phyloP scores from a whole-genome alignment of 2,113 vertebrate genomes.

The Epinephelus cyanopodus region DNA sequence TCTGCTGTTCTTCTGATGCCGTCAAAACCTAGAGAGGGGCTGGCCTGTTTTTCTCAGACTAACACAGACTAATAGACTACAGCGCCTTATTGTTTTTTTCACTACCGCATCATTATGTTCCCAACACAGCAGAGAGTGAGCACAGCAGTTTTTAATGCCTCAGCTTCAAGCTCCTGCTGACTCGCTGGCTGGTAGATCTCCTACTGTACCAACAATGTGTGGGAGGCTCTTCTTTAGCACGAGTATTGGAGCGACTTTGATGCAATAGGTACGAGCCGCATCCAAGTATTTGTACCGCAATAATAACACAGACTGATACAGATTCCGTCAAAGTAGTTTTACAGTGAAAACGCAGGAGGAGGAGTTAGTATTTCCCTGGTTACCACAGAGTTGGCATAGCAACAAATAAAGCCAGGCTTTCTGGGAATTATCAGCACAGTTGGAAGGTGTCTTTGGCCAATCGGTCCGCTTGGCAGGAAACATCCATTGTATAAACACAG shows the following conservation, averaged over 20 bases:
- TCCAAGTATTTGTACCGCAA: neutral
- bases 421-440: constrained; percentile 38
- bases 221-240: constrained; percentile 46
- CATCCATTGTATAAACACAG: constrained; percentile 28
- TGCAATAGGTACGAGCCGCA: neutral
- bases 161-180: constrained; percentile 56
- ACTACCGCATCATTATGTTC: constrained; percentile 64
- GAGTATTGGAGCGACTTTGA: constrained; percentile 21
- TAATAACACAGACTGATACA: neutral
- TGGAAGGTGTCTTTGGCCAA: constrained; percentile 31
- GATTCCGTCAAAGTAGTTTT: neutral
- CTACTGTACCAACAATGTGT: constrained; percentile 22
- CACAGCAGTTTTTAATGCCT: constrained; percentile 67
- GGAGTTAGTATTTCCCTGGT: constrained; percentile 2
- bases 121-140: constrained; percentile 47
- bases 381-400: constrained; percentile 33
- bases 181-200: constrained; percentile 42
- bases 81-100: constrained; percentile 41
- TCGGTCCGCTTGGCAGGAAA: constrained; percentile 19
- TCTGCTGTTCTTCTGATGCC: constrained; percentile 20
- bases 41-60: constrained; percentile 44
- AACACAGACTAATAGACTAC: constrained; percentile 49
- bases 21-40: constrained; percentile 11
- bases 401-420: constrained; percentile 19
- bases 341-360: neutral